A percentile compares a stretch with the other conserved stretches of the same genome.
These are phyloP conservation scores for Ophion obscuratus DNA, from an alignment of 2,888 invertebrate species.

Conservation along the genomic window DNA sequence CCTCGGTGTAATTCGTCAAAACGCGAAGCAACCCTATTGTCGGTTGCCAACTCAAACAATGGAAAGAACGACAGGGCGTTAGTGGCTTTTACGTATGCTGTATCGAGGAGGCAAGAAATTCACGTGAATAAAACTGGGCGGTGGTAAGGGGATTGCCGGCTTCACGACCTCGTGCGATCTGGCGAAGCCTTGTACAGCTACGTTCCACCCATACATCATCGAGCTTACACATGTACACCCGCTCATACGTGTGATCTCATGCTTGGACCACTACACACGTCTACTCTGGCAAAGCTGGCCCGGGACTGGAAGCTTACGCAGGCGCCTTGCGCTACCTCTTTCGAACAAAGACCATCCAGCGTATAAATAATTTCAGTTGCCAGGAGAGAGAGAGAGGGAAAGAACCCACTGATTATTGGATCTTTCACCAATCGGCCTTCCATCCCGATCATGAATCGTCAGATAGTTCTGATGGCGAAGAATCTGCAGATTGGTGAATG, in stretches of 20 bases:
- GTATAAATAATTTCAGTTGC: constrained; percentile 75
- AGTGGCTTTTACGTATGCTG: not conserved
- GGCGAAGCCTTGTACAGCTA: constrained; percentile 5
- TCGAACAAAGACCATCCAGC: constrained; percentile 73
- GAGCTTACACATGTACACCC: not conserved
- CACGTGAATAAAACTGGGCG: constrained; percentile 5
- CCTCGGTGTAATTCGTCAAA: not conserved
- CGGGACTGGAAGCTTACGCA: constrained; percentile 24
- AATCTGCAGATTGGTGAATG: not conserved
- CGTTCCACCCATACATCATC: constrained; percentile 1
- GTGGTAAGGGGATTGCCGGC: not conserved
- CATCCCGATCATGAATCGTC: not conserved
- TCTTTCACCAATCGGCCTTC: constrained; percentile 60
- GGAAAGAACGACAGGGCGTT: not conserved
- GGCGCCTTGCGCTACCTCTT: constrained; percentile 38
- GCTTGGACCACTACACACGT: not conserved
- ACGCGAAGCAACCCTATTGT: not conserved
- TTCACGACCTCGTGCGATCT: constrained; percentile 8
- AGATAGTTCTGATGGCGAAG: not conserved
- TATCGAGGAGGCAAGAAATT: constrained; percentile 9
- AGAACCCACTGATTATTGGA: constrained; percentile 77
- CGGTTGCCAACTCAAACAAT: constrained; percentile 12
- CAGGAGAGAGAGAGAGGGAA: not conserved
- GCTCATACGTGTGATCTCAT: not conserved
- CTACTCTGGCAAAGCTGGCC: not conserved